Conservation (phyloP, 2,888 invertebrate species). For the Hemistola chrysoprasaria region DNA sequence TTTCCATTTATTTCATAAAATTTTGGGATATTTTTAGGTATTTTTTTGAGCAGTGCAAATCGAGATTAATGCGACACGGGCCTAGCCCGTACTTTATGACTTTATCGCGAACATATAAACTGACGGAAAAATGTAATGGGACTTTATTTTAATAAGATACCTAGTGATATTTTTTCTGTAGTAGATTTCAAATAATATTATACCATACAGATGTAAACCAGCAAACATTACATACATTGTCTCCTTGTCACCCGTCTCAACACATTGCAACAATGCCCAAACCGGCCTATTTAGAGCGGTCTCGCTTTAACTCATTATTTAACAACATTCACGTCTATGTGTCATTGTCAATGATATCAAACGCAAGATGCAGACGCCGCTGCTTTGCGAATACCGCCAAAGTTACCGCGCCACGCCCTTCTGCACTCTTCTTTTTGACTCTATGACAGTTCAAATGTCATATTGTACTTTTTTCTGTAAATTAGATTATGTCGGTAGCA, state of each 20-base stretch:
- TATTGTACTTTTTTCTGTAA: conserved; percentile 34
- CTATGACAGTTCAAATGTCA: too few relatives aligned
- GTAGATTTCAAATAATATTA: too few relatives aligned
- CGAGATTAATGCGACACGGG: too few relatives aligned
- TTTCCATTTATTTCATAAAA: too few relatives aligned
- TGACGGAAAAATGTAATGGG: too few relatives aligned
- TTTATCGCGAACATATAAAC: too few relatives aligned
- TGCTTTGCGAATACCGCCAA: conserved; percentile 38
- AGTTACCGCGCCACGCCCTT: conserved; percentile 53
- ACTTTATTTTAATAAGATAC: too few relatives aligned
- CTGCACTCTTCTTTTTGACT: conserved; percentile 17
- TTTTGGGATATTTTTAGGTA: too few relatives aligned
- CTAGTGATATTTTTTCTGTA: too few relatives aligned
- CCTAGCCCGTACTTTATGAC: too few relatives aligned
- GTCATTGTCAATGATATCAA: conserved; percentile 27
- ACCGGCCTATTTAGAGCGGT: conserved; percentile 25
- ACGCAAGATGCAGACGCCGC: conserved; percentile 1
- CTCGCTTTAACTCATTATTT: conserved; percentile 31
- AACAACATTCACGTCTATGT: conserved; percentile 44
- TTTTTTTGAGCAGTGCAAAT: too few relatives aligned
- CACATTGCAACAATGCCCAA: conserved; percentile 16
- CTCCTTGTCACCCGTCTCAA: conserved; percentile 17
- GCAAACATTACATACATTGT: conserved; percentile 1
- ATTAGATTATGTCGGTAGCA: conserved; percentile 53
- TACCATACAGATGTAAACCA: too few relatives aligned